Percentiles rank a stretch among this genome's conserved stretches.
phyloP scores from a whole-genome alignment of 2,113 vertebrate species.

The Hucho hucho region DNA sequence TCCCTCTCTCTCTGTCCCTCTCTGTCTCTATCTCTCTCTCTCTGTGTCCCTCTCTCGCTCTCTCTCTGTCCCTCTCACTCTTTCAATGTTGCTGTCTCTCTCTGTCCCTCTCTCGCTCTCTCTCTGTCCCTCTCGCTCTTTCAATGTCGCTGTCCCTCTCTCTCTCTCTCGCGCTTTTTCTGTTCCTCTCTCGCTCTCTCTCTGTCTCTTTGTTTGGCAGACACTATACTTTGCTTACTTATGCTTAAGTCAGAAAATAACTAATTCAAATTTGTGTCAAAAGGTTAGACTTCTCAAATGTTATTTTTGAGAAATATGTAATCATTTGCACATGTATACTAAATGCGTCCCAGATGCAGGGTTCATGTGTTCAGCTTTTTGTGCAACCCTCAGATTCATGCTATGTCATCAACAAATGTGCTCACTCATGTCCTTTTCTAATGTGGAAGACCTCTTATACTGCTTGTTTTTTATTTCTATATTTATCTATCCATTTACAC shows the following conservation, averaged over 20 bases:
- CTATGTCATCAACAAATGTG: constrained; percentile 51
- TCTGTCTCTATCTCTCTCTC: no score
- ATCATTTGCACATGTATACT: constrained; percentile 51
- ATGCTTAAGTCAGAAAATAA: constrained; percentile 29
- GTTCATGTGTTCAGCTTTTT: constrained; percentile 57
- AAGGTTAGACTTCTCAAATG: constrained; percentile 58
- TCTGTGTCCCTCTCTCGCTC: no score
- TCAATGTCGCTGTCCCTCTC: no score
- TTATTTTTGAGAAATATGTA: constrained; percentile 62
- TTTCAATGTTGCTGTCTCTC: no score
- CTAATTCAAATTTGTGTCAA: constrained; percentile 37
- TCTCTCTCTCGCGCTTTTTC: no score
- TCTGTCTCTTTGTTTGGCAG: constrained; percentile 1
- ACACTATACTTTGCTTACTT: background rate
- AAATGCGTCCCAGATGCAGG: constrained; percentile 70
- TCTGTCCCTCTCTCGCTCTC: no score
- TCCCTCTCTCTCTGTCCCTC: no score
- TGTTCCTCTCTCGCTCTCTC: no score
- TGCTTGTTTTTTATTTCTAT: constrained; percentile 31
- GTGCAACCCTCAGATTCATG: constrained; percentile 48
- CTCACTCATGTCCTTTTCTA: background rate
- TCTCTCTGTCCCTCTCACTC: no score
- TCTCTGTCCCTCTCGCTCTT: no score
- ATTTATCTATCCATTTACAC: no score
- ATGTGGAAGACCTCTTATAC: constrained; percentile 32